Evolutionary conservation across 2,113 vertebrate species (phyloP).

Genomic region (Charina bottae): DNA sequence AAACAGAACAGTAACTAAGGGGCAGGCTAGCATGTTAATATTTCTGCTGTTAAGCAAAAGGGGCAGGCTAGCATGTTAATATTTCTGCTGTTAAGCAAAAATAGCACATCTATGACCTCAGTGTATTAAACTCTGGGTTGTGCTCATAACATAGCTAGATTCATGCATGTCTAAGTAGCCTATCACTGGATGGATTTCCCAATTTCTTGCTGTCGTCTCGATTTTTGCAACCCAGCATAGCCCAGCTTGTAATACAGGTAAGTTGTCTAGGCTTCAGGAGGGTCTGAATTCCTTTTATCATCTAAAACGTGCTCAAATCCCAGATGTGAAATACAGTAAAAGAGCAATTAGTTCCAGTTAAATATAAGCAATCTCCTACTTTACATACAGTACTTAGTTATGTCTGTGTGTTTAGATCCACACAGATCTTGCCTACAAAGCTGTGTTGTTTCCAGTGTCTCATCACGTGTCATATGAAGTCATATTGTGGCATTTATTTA

Average conservation of each 20-base stretch:
- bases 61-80: constrained; percentile 36
- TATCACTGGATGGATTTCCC: neutral
- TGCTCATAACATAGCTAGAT: neutral
- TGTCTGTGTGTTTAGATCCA: neutral
- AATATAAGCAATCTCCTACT: neutral
- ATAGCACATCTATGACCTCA: neutral
- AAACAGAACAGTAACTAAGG: constrained; percentile 36
- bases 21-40: constrained; percentile 38
- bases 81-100: constrained; percentile 6
- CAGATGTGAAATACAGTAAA: neutral
- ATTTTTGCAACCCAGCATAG: neutral
- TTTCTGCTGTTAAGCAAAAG: neutral
- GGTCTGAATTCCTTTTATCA: neutral
- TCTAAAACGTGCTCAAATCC: neutral
- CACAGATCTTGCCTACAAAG: neutral
- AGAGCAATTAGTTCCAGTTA: neutral
- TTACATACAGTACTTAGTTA: neutral
- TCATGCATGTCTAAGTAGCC: neutral
- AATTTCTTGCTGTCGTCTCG: neutral
- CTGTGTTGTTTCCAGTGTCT: neutral
- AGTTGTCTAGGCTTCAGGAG: neutral
- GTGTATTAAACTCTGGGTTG: neutral
- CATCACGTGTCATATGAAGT: neutral
- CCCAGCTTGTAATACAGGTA: neutral
- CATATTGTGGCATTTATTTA: neutral